Conservation (phyloP, 2,113 vertebrate species). For the Suricata suricatta region DNA sequence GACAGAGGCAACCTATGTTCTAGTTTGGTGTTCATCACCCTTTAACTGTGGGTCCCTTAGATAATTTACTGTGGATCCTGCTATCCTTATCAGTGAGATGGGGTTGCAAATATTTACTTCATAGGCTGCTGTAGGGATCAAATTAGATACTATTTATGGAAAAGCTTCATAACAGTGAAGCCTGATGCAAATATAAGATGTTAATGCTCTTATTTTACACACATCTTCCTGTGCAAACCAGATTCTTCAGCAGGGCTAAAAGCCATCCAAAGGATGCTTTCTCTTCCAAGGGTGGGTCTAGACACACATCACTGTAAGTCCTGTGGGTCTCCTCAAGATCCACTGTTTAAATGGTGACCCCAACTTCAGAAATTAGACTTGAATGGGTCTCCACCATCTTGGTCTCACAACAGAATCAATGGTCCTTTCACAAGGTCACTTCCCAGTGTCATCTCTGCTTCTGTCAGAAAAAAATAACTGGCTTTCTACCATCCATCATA, state of each 20-base stretch:
- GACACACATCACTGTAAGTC: background rate
- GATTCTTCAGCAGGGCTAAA: background rate
- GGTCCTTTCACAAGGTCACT: background rate
- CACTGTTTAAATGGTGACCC: background rate
- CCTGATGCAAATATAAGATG: background rate
- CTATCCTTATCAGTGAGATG: background rate
- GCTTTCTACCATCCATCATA: background rate
- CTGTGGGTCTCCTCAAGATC: background rate
- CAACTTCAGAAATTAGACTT: background rate
- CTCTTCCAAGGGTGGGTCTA: background rate
- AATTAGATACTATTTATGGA: background rate
- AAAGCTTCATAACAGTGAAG: background rate
- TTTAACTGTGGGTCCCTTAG: background rate
- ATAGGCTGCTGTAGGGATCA: background rate
- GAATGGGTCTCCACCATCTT: background rate
- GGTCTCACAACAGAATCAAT: background rate
- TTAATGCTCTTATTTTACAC: background rate
- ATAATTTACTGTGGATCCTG: background rate
- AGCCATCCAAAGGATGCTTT: background rate
- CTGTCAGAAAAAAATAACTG: background rate
- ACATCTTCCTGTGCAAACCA: background rate
- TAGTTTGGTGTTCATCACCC: constrained; percentile 1
- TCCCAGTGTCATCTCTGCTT: background rate
- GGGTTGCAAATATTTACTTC: background rate
- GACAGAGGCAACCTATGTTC: background rate